Evolutionary conservation across 2,797 vertebrate genomes (phyloP).

Genomic region (Pantherophis alleghaniensis): DNA sequence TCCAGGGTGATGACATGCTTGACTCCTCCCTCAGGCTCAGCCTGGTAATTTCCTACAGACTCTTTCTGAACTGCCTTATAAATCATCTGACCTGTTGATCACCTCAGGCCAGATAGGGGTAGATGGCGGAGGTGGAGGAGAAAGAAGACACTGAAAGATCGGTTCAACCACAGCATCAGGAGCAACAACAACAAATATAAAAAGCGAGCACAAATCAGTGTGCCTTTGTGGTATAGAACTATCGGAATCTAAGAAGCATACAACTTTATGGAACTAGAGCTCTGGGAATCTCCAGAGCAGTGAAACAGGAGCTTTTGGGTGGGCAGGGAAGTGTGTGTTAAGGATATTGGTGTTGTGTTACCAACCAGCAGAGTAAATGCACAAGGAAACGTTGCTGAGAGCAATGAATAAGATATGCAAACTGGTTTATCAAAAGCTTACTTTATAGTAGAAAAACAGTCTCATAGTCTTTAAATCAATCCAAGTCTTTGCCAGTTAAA

Average conservation of each 20-base stretch:
- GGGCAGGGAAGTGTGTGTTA: not conserved
- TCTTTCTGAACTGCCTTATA: constrained; percentile 17
- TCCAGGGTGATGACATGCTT: too few relatives aligned
- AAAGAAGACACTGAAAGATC: not conserved
- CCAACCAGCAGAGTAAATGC: too few relatives aligned
- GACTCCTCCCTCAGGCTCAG: too few relatives aligned
- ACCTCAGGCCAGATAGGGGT: not conserved
- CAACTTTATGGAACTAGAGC: not conserved
- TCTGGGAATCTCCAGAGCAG: not conserved
- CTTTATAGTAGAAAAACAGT: too few relatives aligned
- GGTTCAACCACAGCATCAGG: not conserved
- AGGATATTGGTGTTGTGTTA: too few relatives aligned
- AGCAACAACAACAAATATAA: not conserved
- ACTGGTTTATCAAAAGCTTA: too few relatives aligned
- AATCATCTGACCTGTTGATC: not conserved
- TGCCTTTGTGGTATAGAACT: not conserved
- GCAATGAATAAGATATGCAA: too few relatives aligned
- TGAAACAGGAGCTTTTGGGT: not conserved
- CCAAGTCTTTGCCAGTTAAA: too few relatives aligned
- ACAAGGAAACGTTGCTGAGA: too few relatives aligned
- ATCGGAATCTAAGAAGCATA: not conserved
- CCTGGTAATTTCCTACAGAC: not conserved
- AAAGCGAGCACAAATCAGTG: not conserved
- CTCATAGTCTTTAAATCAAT: too few relatives aligned
- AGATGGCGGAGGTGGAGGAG: not conserved